phyloP scores from a whole-genome alignment of 2,888 invertebrate species.

The Nymphalis c-album region DNA sequence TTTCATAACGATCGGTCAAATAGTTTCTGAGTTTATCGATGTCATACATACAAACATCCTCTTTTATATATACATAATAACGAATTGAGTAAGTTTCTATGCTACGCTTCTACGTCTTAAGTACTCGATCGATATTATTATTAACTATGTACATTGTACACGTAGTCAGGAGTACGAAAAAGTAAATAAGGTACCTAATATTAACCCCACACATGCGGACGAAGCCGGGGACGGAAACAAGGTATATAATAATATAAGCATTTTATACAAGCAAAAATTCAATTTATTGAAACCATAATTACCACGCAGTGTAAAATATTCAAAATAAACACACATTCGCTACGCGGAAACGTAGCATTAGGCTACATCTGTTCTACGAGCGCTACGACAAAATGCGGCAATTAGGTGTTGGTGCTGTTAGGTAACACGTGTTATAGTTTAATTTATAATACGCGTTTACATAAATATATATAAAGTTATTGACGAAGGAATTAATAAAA shows the following conservation, averaged over 20 bases:
- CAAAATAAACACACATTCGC: conserved; percentile 22
- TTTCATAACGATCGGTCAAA: too few relatives aligned
- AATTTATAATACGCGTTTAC: conserved; percentile 5
- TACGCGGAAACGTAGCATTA: conserved; percentile 28
- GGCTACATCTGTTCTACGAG: conserved; percentile 27
- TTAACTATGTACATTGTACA: too few relatives aligned
- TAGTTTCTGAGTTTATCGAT: too few relatives aligned
- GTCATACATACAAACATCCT: too few relatives aligned
- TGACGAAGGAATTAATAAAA: too few relatives aligned
- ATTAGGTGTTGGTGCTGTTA: conserved; percentile 13
- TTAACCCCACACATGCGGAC: too few relatives aligned
- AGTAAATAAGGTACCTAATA: too few relatives aligned
- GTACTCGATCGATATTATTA: too few relatives aligned
- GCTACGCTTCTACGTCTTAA: too few relatives aligned
- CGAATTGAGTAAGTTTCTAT: too few relatives aligned
- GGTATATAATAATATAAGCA: not conserved
- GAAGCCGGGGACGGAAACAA: not conserved
- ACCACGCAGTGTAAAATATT: conserved; percentile 3
- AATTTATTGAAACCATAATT: not conserved
- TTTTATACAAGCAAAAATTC: not conserved
- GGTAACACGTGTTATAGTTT: conserved; percentile 12
- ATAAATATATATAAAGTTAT: not conserved
- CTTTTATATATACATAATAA: too few relatives aligned
- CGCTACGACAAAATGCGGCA: conserved; percentile 25
- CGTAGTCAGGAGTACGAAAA: too few relatives aligned